Percentiles rank a stretch among this genome's conserved stretches.
These are phyloP conservation scores for Cinclus mexicanus DNA, from an alignment of 2,113 vertebrate species.

Conservation along the genomic window DNA sequence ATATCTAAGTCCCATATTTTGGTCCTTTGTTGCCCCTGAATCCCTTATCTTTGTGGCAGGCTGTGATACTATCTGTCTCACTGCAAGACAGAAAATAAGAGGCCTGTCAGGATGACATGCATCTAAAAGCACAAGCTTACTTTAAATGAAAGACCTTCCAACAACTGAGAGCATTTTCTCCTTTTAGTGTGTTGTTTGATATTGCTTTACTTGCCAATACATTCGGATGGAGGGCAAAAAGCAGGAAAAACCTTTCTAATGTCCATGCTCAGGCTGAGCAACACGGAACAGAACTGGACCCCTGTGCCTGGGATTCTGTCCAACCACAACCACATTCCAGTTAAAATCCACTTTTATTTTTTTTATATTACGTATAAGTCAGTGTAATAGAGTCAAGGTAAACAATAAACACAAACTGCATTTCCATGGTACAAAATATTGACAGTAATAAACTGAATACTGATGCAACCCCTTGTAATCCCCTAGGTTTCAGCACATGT, in stretches of 20 bases:
- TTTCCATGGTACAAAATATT: not conserved
- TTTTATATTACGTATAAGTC: not conserved
- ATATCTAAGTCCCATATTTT: constrained; percentile 8
- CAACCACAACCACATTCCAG: not conserved
- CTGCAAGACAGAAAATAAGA: constrained; percentile 41
- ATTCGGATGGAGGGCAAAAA: not conserved
- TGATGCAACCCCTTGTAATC: not conserved
- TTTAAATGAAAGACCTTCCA: not conserved
- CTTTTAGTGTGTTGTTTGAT: not conserved
- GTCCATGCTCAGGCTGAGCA: not conserved
- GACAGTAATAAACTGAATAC: not conserved
- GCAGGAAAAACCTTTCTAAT: not conserved
- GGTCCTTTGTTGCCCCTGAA: constrained; percentile 1
- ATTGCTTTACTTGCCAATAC: not conserved
- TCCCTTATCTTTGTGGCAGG: constrained; percentile 35
- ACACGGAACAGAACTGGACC: not conserved
- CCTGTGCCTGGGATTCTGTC: not conserved
- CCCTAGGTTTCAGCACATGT: not conserved
- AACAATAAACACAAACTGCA: not conserved
- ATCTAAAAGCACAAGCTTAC: constrained; percentile 41
- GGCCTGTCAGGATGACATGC: constrained; percentile 42
- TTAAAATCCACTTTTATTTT: not conserved
- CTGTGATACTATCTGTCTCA: constrained; percentile 64
- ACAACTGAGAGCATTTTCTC: constrained; percentile 8
- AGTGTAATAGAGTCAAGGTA: not conserved